These are phyloP conservation scores for Oceanodroma leucorhoa DNA, from an alignment of 2,797 vertebrate genomes.

Conservation along the genomic window DNA sequence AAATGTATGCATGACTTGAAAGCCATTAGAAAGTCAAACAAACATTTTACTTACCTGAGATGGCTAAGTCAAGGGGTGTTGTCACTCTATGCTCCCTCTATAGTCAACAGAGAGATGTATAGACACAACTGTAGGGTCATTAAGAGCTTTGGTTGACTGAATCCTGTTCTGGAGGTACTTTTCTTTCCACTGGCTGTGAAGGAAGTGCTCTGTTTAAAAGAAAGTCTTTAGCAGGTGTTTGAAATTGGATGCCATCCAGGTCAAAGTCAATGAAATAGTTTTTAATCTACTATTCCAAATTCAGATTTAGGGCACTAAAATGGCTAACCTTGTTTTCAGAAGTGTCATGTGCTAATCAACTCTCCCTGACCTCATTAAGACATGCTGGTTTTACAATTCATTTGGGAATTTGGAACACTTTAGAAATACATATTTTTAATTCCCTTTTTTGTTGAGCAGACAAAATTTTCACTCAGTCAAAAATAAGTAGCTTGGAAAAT, in stretches of 20 bases:
- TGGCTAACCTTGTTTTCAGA: not conserved
- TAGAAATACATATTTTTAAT: not conserved
- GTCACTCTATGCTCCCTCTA: not conserved
- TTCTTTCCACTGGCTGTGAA: not conserved
- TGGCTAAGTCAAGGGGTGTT: not conserved
- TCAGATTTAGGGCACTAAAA: not conserved
- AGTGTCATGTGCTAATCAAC: not conserved
- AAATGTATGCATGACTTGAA: not conserved
- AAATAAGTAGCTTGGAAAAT: not conserved
- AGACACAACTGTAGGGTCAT: not conserved
- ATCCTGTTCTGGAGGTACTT: not conserved
- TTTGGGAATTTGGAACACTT: not conserved
- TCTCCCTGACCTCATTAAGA: not conserved
- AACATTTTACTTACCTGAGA: not conserved
- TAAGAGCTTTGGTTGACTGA: not conserved
- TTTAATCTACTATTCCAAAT: not conserved
- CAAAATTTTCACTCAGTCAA: not conserved
- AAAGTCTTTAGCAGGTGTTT: not conserved
- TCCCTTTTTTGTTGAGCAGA: not conserved
- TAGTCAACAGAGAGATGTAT: not conserved
- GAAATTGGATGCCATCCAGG: not conserved
- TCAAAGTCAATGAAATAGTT: not conserved
- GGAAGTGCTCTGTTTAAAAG: not conserved
- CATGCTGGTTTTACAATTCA: not conserved
- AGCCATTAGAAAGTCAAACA: not conserved